phyloP scores from a whole-genome alignment of 2,888 invertebrate genomes.

The Pheosia gnoma region DNA sequence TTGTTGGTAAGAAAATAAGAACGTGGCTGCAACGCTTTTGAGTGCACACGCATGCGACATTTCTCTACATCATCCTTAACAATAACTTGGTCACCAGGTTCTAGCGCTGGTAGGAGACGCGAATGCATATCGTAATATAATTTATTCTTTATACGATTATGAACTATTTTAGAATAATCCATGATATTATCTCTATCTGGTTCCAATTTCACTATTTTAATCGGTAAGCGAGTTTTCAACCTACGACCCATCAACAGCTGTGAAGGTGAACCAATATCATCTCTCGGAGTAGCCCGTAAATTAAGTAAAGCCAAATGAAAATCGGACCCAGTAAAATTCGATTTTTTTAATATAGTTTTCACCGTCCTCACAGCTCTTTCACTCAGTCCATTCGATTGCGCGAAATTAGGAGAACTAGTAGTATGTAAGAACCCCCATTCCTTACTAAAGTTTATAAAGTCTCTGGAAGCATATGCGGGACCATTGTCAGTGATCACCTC shows the following conservation, averaged over 20 bases:
- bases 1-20: neutral
- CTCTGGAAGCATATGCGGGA: neutral
- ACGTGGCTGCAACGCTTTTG: neutral
- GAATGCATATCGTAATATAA: neutral
- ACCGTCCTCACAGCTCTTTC: neutral
- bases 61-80: neutral
- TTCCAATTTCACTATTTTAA: neutral
- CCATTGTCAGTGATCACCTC: slow-evolving; percentile 25
- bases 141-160: neutral
- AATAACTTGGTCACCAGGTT: neutral
- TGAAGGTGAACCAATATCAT: neutral
- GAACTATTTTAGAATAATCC: neutral
- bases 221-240: neutral
- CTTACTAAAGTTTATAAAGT: neutral
- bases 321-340: neutral
- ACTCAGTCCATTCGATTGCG: neutral
- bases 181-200: neutral
- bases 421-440: neutral
- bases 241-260: neutral
- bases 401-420: neutral
- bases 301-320: neutral
- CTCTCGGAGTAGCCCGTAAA: neutral
- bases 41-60: neutral
- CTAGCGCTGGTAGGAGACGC: neutral
- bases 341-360: neutral